A percentile compares a stretch with the other conserved stretches of the same genome.
Evolutionary conservation across 2,888 invertebrate genomes (phyloP).

Genomic region (Cephus rjabovi): DNA sequence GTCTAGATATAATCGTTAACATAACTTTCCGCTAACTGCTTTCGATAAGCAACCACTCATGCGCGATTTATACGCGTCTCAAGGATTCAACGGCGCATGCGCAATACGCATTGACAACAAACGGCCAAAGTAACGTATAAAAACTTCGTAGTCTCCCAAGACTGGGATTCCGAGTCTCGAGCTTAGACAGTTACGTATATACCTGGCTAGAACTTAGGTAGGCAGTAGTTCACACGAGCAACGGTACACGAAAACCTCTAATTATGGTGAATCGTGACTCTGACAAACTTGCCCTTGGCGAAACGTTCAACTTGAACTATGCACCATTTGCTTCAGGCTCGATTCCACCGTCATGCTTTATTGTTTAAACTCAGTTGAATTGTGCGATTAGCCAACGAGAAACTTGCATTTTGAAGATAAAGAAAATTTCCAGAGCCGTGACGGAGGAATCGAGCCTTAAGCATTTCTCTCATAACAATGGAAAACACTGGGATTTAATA

Average conservation of each 20-base stretch:
- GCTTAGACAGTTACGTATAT: neutral
- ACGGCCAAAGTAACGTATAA: neutral
- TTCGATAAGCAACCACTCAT: neutral
- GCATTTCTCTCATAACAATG: neutral
- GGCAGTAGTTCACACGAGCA: neutral
- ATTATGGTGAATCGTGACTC: neutral
- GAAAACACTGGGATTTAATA: neutral
- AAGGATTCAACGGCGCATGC: neutral
- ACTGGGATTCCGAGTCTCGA: neutral
- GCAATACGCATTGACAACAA: neutral
- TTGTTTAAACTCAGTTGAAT: too few relatives aligned
- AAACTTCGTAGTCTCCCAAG: neutral
- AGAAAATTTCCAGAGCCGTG: too few relatives aligned
- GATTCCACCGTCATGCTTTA: too few relatives aligned
- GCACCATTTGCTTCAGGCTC: neutral
- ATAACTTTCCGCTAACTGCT: neutral
- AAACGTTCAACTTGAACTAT: neutral
- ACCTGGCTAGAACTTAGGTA: neutral
- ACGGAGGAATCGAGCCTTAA: too few relatives aligned
- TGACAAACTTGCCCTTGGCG: neutral
- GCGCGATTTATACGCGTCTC: neutral
- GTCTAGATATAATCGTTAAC: neutral
- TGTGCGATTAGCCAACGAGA: too few relatives aligned
- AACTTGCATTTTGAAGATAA: too few relatives aligned
- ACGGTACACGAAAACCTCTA: neutral